phyloP scores from a whole-genome alignment of 2,888 invertebrate species.

The Andrena praecox region DNA sequence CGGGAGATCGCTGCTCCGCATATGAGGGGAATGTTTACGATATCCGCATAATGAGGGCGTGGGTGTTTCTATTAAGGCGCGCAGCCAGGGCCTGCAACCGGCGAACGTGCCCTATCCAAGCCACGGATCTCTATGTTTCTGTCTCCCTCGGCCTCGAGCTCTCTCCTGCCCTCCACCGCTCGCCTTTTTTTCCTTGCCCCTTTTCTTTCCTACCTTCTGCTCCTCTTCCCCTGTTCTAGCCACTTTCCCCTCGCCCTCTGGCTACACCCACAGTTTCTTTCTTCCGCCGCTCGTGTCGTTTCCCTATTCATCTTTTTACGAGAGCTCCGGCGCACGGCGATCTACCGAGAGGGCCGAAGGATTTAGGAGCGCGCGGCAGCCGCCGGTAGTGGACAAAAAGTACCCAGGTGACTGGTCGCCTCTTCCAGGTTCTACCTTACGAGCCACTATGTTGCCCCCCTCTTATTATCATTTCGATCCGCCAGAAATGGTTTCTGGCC shows the following conservation, averaged over 20 bases:
- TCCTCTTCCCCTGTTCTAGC: background rate
- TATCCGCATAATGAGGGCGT: conserved; percentile 77
- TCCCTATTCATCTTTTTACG: conserved; percentile 21
- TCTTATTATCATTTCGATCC: conserved; percentile 36
- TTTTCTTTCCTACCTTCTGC: conserved; percentile 17
- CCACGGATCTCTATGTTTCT: conserved; percentile 55
- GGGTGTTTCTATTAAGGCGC: conserved; percentile 76
- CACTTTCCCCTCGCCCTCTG: too few species aligned
- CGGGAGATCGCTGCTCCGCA: conserved; percentile 66
- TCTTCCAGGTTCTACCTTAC: background rate
- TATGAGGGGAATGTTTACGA: conserved; percentile 76
- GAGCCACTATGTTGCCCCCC: background rate
- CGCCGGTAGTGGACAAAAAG: background rate
- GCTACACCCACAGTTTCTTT: background rate
- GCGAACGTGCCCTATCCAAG: conserved; percentile 65
- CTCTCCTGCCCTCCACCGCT: background rate
- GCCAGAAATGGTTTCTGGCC: conserved; percentile 28
- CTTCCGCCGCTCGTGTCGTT: conserved; percentile 1
- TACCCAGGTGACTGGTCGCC: background rate
- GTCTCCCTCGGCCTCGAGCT: conserved; percentile 16
- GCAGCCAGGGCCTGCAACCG: conserved; percentile 50
- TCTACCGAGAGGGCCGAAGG: background rate
- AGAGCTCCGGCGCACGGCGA: background rate
- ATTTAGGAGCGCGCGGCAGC: background rate
- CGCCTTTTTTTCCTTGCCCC: background rate